These are phyloP conservation scores for Collichthys lucidus DNA, from an alignment of 2,113 vertebrate genomes.

Conservation along the genomic window DNA sequence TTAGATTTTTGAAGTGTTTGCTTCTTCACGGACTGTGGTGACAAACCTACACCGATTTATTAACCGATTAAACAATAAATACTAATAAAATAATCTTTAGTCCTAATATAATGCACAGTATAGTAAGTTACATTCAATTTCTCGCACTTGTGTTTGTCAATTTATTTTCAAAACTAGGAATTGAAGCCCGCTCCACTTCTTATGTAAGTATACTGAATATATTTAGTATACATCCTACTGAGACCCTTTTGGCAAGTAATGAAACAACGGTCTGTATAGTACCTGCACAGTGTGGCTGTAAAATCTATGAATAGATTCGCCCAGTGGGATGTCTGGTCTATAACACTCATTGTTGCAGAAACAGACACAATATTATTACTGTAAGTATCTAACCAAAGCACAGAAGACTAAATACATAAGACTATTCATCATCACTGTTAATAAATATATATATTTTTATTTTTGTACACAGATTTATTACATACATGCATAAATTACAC, in stretches of 20 bases:
- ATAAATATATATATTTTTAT: not conserved
- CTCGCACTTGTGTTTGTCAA: not conserved
- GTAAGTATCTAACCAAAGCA: too few species aligned
- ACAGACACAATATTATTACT: not conserved
- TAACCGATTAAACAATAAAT: not conserved
- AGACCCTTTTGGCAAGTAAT: slow-evolving; percentile 13
- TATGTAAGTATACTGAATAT: slow-evolving; percentile 33
- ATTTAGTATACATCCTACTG: slow-evolving; percentile 14
- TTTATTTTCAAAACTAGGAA: not conserved
- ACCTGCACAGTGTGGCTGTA: slow-evolving; percentile 13
- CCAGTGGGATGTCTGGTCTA: not conserved
- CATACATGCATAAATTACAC: not conserved
- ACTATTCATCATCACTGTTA: not conserved
- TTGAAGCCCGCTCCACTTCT: not conserved
- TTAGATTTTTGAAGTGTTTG: not conserved
- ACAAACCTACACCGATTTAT: not conserved
- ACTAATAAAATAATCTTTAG: not conserved
- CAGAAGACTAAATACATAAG: not conserved
- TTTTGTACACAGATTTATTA: not conserved
- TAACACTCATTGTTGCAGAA: not conserved
- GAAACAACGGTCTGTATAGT: slow-evolving; percentile 9
- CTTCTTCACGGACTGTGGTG: too few species aligned
- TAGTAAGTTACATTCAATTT: not conserved
- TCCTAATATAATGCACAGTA: not conserved
- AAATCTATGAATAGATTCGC: slow-evolving; percentile 14